phyloP scores from a whole-genome alignment of 2,888 invertebrate genomes.

The Anodontia alba region DNA sequence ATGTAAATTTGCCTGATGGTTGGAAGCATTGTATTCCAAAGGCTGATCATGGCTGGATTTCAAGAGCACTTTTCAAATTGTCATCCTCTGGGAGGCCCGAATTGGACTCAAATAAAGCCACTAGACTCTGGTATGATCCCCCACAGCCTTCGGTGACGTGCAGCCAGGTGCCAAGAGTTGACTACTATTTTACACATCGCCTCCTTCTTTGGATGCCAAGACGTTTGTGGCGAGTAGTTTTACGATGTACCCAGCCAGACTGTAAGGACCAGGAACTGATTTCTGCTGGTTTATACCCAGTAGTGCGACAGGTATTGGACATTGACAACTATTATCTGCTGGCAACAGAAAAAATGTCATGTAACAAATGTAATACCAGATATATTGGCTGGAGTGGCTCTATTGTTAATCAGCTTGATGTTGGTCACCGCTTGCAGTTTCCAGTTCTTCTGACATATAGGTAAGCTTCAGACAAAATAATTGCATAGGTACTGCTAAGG shows the following conservation, averaged over 20 bases:
- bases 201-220: constrained; percentile 53
- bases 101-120: constrained; percentile 22
- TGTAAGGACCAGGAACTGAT: background rate
- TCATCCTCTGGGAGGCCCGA: constrained; percentile 16
- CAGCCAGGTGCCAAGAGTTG: constrained; percentile 18
- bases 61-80: constrained; percentile 24
- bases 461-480: too few species aligned
- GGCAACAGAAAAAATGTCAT: background rate
- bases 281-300: background rate
- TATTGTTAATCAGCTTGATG: constrained; percentile 49
- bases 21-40: constrained; percentile 26
- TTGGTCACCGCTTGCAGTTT: constrained; percentile 46
- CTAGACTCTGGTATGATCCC: constrained; percentile 43
- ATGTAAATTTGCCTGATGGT: constrained; percentile 15
- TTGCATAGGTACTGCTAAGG: too few species aligned
- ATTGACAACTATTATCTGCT: background rate
- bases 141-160: constrained; percentile 29
- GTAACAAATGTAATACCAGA: background rate
- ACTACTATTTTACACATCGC: constrained; percentile 29
- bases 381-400: constrained; percentile 32
- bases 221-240: constrained; percentile 20
- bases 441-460: constrained; percentile 46
- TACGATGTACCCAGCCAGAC: constrained; percentile 12
- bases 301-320: background rate
- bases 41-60: constrained; percentile 36